Conservation (phyloP, 1,140 invertebrate genomes). For the Cyclina sinensis region DNA sequence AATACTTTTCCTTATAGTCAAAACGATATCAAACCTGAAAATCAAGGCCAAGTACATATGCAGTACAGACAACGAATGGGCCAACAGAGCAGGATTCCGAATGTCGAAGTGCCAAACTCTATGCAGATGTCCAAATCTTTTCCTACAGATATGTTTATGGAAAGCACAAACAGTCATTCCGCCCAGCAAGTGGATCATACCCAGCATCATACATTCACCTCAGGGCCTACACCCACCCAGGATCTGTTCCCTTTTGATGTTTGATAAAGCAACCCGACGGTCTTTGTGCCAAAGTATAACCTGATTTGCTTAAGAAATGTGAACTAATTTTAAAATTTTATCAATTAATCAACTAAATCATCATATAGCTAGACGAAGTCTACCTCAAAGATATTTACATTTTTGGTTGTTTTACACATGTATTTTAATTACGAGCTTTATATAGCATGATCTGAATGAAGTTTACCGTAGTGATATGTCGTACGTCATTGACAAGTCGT, state of each 20-base stretch:
- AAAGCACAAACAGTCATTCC: not conserved
- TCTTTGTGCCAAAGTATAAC: too few relatives aligned
- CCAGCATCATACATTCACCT: not conserved
- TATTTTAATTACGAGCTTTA: too few relatives aligned
- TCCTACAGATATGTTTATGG: not conserved
- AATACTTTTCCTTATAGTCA: not conserved
- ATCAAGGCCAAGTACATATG: not conserved
- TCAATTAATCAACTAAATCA: too few relatives aligned
- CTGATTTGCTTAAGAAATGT: too few relatives aligned
- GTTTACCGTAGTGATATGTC: too few relatives aligned
- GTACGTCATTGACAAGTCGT: too few relatives aligned
- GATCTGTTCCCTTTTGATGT: conserved; percentile 23
- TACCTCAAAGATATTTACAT: too few relatives aligned
- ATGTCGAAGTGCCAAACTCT: not conserved
- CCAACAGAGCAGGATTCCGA: not conserved
- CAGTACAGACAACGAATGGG: conserved; percentile 6
- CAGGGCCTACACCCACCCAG: not conserved
- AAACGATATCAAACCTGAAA: not conserved
- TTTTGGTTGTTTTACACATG: too few relatives aligned
- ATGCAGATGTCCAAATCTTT: not conserved
- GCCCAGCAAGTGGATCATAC: not conserved
- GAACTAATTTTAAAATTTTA: too few relatives aligned
- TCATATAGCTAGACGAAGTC: too few relatives aligned
- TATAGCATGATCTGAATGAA: too few relatives aligned
- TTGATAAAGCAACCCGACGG: too few relatives aligned